Percentiles rank a stretch among this genome's conserved stretches.
Evolutionary conservation across 35 echinoderm and acorn worm genomes (phyloP).

Genomic region (Chiridota heheva): DNA sequence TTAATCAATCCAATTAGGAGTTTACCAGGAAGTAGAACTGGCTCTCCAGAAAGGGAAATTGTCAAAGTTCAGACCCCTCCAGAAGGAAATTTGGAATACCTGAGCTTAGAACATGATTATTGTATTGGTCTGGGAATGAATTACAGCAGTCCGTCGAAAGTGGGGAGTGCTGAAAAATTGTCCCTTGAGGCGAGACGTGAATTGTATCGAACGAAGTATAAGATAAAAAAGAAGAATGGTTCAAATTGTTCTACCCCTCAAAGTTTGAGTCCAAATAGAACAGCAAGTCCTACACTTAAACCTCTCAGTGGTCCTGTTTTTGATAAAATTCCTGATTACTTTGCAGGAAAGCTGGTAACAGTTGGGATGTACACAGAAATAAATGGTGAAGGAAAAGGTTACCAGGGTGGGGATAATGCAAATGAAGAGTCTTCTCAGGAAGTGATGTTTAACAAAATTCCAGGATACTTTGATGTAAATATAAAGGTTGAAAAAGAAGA

Average conservation of each 20-base stretch:
- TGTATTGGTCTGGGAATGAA: slow-evolving; percentile 22
- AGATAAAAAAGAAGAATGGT: slow-evolving; percentile 34
- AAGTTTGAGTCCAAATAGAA: slow-evolving; percentile 23
- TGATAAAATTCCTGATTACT: slow-evolving; percentile 64
- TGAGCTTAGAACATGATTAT: slow-evolving; percentile 40
- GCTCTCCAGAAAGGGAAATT: background rate
- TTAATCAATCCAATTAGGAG: slow-evolving; percentile 12
- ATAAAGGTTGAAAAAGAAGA: background rate
- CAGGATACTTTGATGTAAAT: background rate
- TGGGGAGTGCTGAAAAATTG: background rate
- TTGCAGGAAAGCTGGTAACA: slow-evolving; percentile 35
- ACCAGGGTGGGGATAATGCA: background rate
- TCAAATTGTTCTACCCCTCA: slow-evolving; percentile 30
- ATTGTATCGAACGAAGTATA: slow-evolving; percentile 28
- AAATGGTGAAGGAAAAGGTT: background rate
- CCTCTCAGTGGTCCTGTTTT: slow-evolving; percentile 14
- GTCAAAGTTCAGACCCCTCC: background rate
- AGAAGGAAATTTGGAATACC: slow-evolving; percentile 10
- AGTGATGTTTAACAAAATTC: too few species aligned
- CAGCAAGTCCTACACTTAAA: slow-evolving; percentile 32
- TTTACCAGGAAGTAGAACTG: slow-evolving; percentile 24
- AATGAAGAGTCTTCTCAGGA: background rate
- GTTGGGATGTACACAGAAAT: slow-evolving; percentile 38
- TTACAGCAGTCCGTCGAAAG: background rate
- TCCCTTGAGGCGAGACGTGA: slow-evolving; percentile 17